Evolutionary conservation across 2,888 invertebrate species (phyloP).

Genomic region (Theristus sp.): DNA sequence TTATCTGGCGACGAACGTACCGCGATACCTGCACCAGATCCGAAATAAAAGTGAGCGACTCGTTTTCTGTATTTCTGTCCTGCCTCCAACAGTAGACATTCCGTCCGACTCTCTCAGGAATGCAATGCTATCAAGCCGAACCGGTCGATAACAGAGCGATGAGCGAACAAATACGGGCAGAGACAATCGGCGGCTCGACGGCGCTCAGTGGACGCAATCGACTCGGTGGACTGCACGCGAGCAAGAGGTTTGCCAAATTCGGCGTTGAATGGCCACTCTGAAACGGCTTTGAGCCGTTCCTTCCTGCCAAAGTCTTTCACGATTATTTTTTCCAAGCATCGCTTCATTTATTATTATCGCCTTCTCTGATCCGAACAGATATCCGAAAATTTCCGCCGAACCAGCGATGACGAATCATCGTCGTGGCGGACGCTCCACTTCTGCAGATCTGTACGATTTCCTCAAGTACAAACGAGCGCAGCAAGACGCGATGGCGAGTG

Average conservation of each 20-base stretch:
- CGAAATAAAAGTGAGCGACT: slow-evolving; percentile 1
- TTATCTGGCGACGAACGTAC: slow-evolving; percentile 4
- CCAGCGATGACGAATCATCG: background rate
- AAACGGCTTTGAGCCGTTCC: too few species aligned
- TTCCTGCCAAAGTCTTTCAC: background rate
- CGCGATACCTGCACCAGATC: background rate
- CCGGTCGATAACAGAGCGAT: too few species aligned
- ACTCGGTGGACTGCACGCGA: background rate
- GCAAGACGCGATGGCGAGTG: background rate
- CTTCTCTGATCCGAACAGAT: background rate
- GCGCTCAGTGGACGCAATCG: too few species aligned
- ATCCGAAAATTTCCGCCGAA: background rate
- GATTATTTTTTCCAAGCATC: background rate
- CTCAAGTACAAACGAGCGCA: slow-evolving; percentile 3
- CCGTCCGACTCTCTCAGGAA: too few species aligned
- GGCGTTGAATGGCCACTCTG: too few species aligned
- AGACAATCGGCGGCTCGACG: too few species aligned
- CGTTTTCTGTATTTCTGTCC: too few species aligned
- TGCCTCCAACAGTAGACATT: background rate
- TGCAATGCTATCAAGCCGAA: too few species aligned
- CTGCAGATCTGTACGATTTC: slow-evolving; percentile 1
- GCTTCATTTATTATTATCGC: background rate
- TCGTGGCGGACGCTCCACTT: background rate
- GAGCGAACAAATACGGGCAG: too few species aligned
- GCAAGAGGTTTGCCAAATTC: too few species aligned